Conservation (phyloP, 2,113 vertebrate genomes). For the Aptenodytes patagonicus region DNA sequence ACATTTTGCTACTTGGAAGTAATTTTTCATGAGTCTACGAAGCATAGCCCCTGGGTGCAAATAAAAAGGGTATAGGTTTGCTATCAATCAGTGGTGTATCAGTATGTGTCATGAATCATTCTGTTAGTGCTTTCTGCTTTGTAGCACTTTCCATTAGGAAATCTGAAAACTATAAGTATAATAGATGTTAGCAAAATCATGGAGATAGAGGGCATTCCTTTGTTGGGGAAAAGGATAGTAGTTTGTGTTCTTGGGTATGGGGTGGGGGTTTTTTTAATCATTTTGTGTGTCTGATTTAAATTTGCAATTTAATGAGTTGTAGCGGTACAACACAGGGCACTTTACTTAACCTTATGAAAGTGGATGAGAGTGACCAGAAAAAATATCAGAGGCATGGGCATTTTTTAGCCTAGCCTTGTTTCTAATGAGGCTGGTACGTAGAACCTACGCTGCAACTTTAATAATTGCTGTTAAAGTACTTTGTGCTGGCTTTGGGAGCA, state of each 20-base stretch:
- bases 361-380: background rate
- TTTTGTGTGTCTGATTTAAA: background rate
- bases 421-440: background rate
- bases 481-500: background rate
- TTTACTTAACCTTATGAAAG: background rate
- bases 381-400: background rate
- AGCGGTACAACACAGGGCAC: background rate
- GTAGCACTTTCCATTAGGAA: background rate
- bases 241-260: background rate
- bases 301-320: background rate
- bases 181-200: conserved; percentile 17
- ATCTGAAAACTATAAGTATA: background rate
- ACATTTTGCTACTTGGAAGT: background rate
- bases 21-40: background rate
- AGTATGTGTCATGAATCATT: conserved; percentile 36
- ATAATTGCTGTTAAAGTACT: background rate
- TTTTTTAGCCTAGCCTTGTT: background rate
- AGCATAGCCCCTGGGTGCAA: background rate
- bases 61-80: conserved; percentile 21
- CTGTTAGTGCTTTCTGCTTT: background rate
- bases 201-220: background rate
- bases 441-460: background rate
- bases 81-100: background rate
- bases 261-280: background rate
- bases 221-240: background rate